Conservation (phyloP, 2,888 invertebrate genomes). For the Acronicta psi region DNA sequence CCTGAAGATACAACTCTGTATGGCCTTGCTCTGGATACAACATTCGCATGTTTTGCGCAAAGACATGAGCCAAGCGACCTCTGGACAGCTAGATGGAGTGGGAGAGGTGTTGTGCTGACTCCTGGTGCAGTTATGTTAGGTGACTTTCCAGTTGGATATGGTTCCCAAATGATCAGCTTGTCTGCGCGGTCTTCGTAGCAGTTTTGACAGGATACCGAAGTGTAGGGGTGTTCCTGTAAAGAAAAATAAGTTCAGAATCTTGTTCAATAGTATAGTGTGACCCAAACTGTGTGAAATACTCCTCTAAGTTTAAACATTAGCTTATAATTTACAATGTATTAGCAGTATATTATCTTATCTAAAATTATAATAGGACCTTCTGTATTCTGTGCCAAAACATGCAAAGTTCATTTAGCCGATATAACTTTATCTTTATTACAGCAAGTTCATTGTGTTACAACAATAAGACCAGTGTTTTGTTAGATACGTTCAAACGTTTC, state of each 20-base stretch:
- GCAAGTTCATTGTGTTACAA: background rate
- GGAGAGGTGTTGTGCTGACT: slow-evolving; percentile 84
- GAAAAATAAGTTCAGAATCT: background rate
- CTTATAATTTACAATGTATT: background rate
- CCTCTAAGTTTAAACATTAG: no score
- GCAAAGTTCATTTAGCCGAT: no score
- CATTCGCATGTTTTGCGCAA: slow-evolving; percentile 90
- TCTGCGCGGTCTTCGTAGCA: slow-evolving; percentile 96
- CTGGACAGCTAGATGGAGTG: slow-evolving; percentile 90
- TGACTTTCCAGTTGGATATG: slow-evolving; percentile 77
- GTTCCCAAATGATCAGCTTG: slow-evolving; percentile 94
- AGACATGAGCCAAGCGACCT: slow-evolving; percentile 92
- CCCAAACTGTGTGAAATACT: background rate
- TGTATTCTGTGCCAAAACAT: no score
- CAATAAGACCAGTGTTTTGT: background rate
- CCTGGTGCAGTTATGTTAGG: slow-evolving; percentile 70
- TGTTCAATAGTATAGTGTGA: background rate
- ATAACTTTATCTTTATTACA: no score
- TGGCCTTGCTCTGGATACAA: slow-evolving; percentile 89
- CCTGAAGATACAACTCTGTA: slow-evolving; percentile 93
- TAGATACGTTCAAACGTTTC: background rate
- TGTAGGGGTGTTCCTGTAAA: slow-evolving; percentile 92
- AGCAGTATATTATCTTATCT: no score
- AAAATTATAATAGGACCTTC: no score
- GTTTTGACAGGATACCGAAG: slow-evolving; percentile 94